These are phyloP conservation scores for Sula dactylatra DNA, from an alignment of 2,113 vertebrate genomes.

Conservation along the genomic window DNA sequence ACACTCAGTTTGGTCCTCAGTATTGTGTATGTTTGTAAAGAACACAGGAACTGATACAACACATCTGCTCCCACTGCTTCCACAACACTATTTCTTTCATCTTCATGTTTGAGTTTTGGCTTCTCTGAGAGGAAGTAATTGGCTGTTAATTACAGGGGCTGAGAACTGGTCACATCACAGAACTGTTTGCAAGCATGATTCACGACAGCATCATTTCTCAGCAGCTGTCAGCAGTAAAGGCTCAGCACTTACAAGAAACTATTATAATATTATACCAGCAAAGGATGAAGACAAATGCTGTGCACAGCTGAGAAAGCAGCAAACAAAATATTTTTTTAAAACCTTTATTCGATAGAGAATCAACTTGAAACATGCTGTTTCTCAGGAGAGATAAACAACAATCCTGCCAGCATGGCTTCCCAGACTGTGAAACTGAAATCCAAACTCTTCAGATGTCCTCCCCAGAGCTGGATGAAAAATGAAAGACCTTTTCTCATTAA, in stretches of 20 bases:
- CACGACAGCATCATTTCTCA: constrained; percentile 68
- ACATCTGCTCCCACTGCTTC: constrained; percentile 54
- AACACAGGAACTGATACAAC: constrained; percentile 37
- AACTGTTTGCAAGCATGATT: constrained; percentile 63
- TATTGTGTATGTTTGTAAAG: not conserved
- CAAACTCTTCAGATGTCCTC: constrained; percentile 62
- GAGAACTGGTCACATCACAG: constrained; percentile 64
- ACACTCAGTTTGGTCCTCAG: not conserved
- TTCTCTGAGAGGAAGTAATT: constrained; percentile 60
- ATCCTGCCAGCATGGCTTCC: constrained; percentile 50
- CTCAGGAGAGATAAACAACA: constrained; percentile 63
- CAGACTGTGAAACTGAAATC: constrained; percentile 60
- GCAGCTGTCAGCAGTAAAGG: constrained; percentile 60
- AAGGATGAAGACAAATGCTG: constrained; percentile 55
- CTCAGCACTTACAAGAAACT: constrained; percentile 61
- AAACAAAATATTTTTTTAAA: constrained; percentile 68
- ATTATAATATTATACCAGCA: constrained; percentile 53
- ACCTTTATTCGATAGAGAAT: constrained; percentile 42
- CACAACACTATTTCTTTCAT: constrained; percentile 60
- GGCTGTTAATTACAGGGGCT: constrained; percentile 67
- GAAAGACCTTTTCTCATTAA: constrained; percentile 58
- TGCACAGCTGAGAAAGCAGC: constrained; percentile 65
- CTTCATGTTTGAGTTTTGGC: constrained; percentile 44
- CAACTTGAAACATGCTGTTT: constrained; percentile 56
- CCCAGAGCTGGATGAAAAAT: constrained; percentile 62